Base-by-base conservation (phyloP, 2,797 vertebrate species). In the Lutjanus argentimaculatus region DNA sequence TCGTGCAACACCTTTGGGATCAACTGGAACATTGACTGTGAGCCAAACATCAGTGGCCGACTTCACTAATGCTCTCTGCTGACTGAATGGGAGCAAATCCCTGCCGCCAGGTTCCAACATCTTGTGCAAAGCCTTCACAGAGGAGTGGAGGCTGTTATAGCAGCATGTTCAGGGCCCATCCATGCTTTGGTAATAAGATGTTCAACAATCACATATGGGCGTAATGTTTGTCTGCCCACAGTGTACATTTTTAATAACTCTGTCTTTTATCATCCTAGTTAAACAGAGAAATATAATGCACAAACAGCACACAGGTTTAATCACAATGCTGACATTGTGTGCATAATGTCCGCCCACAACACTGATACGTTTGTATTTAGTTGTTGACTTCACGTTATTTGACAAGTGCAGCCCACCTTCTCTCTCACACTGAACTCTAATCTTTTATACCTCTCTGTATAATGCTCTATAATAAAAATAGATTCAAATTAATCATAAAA, bases 351-450 rank as follows among this genome's bases (percentile, higher is more conserved):
- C 57, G 0, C 80, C 67, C 73, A 78, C 77, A 59, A 19, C 52
- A 45, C n/a, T 16, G 72, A 79, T 45, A 45, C 42, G 64, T 75
- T 71, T 30, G 49, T 75, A 65, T 85, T 72, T 67, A 74, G 46
- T 19, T 70, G 53, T 55, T 79, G 36, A 80, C 65, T 84, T 58
- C 2, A 65, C 2, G 22, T 55, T 61, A 15, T 61, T 58, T 75
- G 72, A 69, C 6, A n/a, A 9, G 62, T 66, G 49, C 70, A 25
- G 30, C 71, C 22, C 22, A 30, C 42, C 8, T 10, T 21, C 22
- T 53, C 56, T 42, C 73, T 21, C 56, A 15, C 2, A 42, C 49
- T 0, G 4, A 36, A 22, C 72, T 42, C 12, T 71, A 19, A 52
- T 57, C 51, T 40, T 43, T 15, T 17, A 43, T 52, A 19, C 3